Evolutionary conservation across 2,797 vertebrate genomes (phyloP), one percentile per base, ranked within the genome.

Genomic region (Emys orbicularis): DNA sequence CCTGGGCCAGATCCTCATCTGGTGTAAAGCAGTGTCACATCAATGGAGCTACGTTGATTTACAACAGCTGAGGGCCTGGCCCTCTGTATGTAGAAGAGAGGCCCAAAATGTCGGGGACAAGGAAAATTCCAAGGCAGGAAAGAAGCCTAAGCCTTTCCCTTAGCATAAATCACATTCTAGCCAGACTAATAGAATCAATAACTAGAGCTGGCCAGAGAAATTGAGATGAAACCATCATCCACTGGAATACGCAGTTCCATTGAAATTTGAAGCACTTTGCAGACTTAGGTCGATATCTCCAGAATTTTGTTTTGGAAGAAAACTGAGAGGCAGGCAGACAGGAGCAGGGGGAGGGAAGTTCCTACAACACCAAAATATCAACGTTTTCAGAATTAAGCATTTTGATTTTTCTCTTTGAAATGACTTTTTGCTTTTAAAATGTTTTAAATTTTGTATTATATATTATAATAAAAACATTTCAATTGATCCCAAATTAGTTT

Each of bases 11-110:
- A 81, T 54, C 49, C 56, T 94, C 87, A 87, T 80, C 56, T 95
- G 79, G 44, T 89, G 79, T 90, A 92, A 83, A 68, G 34, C 88
- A 83, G 44, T 41, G 50, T 87, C 47, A 79, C 96, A 92, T 92
- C 91, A 94, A 21, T n/a, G 87, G 88, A 93, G 21, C 49, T 90
- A 87, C 94, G 90, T 82, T 96, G 86, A 90, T 94, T 95, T 94
- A 92, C 88, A 72, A 87, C 86, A 94, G 83, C 54, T 91, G 83
- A 90, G 81, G 81, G 79, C 72, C 91, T 96, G 94, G 91, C 87
- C 68, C 90, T 95, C 85, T 97, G 90, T 88, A n/a, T 68, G 34
- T 19, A 90, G 85, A 72, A 53, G 83, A 93, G 57, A 72, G 90
- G 80, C 89, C 90, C 87, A 91, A 47, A 90, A 89, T 79, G 94